phyloP scores from a whole-genome alignment of 1,140 invertebrate genomes.

The Mycetomoellerius zeteki region DNA sequence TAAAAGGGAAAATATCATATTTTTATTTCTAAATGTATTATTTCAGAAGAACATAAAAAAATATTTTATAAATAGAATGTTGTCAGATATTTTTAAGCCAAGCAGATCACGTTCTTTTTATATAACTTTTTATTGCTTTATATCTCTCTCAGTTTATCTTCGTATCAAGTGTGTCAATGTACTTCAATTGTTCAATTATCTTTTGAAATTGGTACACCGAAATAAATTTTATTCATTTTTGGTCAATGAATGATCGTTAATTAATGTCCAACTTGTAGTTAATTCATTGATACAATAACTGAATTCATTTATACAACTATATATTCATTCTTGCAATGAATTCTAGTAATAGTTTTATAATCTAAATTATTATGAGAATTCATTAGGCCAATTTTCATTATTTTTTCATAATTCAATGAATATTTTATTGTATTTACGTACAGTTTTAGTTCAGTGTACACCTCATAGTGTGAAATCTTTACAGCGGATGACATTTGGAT shows the following conservation, averaged over 20 bases:
- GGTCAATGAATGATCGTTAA: too few species aligned
- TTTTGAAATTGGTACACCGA: conserved; percentile 1
- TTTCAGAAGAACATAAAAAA: not conserved
- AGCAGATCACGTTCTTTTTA: not conserved
- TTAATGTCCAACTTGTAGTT: too few species aligned
- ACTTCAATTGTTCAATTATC: conserved; percentile 42
- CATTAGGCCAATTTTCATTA: too few species aligned
- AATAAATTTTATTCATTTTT: too few species aligned
- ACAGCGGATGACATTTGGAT: conserved; percentile 41
- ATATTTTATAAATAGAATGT: not conserved
- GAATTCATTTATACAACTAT: too few species aligned
- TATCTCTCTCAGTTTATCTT: conserved; percentile 12
- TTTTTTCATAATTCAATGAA: too few species aligned
- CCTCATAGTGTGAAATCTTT: conserved; percentile 37
- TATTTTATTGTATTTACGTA: too few species aligned
- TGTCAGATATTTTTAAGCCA: not conserved
- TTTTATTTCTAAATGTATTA: not conserved
- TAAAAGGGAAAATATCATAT: not conserved
- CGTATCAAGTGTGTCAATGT: not conserved
- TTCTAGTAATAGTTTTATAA: too few species aligned
- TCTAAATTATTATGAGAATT: too few species aligned
- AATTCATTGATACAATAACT: too few species aligned
- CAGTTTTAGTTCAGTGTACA: too few species aligned
- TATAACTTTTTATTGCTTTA: not conserved
- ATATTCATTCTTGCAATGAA: too few species aligned